Base-by-base conservation (phyloP, 2,113 vertebrate genomes). In the Elachura formosa region DNA sequence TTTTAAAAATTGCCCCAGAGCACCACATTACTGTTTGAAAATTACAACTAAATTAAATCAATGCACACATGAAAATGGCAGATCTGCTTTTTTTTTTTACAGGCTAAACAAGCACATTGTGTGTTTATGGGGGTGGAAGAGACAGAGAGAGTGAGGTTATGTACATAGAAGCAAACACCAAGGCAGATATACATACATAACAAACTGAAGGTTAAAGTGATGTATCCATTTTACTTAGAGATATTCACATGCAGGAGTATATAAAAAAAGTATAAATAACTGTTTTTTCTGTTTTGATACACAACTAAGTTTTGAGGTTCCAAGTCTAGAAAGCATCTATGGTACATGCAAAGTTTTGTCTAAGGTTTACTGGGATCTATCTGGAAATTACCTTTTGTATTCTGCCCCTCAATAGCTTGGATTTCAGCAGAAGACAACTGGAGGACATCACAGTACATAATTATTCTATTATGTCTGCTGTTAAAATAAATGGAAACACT, bases 331-430 rank as follows among this genome's bases (percentile, higher is more conserved):
- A 94, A 86, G 9, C 25, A 48, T 43, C 55, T 36, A 58, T 51
- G 88, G 34, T 46, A 62, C 14, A 62, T 3, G 10, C 14, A 58
- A 68, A 92, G 84, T 94, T 95, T 90, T 93, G 56, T 63, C 11
- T 73, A 71, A 93, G 66, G 58, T 93, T 63, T 96, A 23, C 56
- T 83, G 84, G 95, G 67, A 95, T 56, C 89, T 96, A 46, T 94
- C 81, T 94, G 84, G 94, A 97, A 97, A 96, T 90, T 96, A 93
- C 77, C 82, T 96, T 93, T 96, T 87, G 45, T 84, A 40, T 84
- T 91, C 43, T 80, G 54, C 51, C 43, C 49, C 86, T 90, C 52
- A 83, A 76, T 61, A 89, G 72, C 83, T 93, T 82, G 92, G 59
- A 91, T 83, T 97, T 69, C 94, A 88, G 24, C 31, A 94, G 83